Conservation (phyloP, 2,797 vertebrate species). For the Poliocrania exsul region DNA sequence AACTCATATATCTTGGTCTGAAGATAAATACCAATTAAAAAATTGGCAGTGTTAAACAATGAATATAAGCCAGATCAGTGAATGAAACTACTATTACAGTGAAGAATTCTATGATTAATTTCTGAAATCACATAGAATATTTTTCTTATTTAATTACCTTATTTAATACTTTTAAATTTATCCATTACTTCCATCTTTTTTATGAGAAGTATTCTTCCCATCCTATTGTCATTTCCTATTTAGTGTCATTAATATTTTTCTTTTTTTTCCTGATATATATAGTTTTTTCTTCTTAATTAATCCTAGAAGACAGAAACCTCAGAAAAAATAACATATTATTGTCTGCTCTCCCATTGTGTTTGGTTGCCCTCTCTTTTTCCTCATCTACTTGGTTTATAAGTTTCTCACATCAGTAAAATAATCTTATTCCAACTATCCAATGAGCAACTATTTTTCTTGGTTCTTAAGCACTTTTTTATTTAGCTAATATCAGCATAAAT, state of each 20-base stretch:
- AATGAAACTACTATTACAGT: background rate
- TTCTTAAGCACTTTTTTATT: background rate
- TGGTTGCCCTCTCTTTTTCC: background rate
- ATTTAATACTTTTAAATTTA: background rate
- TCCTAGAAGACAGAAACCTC: background rate
- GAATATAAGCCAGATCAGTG: background rate
- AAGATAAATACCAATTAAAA: background rate
- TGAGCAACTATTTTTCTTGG: background rate
- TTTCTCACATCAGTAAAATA: background rate
- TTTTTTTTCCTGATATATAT: too few relatives aligned
- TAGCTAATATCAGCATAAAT: background rate
- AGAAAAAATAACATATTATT: background rate
- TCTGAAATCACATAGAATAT: background rate
- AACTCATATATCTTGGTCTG: background rate
- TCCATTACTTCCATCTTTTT: background rate
- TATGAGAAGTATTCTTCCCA: background rate
- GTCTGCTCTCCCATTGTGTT: background rate
- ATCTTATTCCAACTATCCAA: background rate
- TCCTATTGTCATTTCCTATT: background rate
- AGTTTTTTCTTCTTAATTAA: background rate
- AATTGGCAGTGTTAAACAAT: background rate
- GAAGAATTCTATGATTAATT: background rate
- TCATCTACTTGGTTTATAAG: background rate
- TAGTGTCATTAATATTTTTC: background rate
- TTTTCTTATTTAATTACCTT: background rate